Conservation (phyloP, 1,140 invertebrate species). For the Zaprionus gabonicus region DNA sequence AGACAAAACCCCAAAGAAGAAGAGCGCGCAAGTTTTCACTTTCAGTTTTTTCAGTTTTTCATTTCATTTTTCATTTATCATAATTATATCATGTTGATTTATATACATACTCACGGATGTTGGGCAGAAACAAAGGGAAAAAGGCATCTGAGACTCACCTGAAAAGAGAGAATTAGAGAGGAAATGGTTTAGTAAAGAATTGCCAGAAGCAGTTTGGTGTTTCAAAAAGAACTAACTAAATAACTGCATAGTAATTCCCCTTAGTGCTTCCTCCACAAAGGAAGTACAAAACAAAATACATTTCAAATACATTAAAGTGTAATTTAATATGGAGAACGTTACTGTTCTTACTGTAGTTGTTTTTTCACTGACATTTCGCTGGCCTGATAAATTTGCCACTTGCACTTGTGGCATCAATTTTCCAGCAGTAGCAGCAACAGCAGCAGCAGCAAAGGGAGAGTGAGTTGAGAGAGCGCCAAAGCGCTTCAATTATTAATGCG, state of each 20-base stretch:
- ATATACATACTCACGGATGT: slow-evolving; percentile 65
- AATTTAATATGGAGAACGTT: slow-evolving; percentile 58
- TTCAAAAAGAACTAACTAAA: background rate
- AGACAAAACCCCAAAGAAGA: slow-evolving; percentile 35
- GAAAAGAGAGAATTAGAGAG: slow-evolving; percentile 33
- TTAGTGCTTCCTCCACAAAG: background rate
- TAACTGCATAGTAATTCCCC: background rate
- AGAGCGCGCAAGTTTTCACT: slow-evolving; percentile 47
- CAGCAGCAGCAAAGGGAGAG: background rate
- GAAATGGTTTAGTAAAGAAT: slow-evolving; percentile 36
- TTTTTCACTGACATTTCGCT: background rate
- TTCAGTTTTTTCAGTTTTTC: slow-evolving; percentile 10
- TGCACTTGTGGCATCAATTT: slow-evolving; percentile 56
- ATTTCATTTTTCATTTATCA: slow-evolving; percentile 67
- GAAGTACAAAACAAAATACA: slow-evolving; percentile 7
- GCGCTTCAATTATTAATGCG: slow-evolving; percentile 77
- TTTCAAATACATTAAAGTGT: slow-evolving; percentile 65
- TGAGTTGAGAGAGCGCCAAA: slow-evolving; percentile 37
- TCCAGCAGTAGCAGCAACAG: slow-evolving; percentile 22
- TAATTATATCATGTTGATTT: slow-evolving; percentile 72
- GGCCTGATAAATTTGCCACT: slow-evolving; percentile 58
- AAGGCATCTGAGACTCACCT: slow-evolving; percentile 54
- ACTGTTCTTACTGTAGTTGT: background rate
- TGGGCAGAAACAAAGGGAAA: slow-evolving; percentile 2
- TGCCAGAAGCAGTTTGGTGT: background rate